Evolutionary conservation across 2,888 invertebrate species (phyloP), one percentile per base, ranked within the genome.

Genomic region (Conchocele bisecta): DNA sequence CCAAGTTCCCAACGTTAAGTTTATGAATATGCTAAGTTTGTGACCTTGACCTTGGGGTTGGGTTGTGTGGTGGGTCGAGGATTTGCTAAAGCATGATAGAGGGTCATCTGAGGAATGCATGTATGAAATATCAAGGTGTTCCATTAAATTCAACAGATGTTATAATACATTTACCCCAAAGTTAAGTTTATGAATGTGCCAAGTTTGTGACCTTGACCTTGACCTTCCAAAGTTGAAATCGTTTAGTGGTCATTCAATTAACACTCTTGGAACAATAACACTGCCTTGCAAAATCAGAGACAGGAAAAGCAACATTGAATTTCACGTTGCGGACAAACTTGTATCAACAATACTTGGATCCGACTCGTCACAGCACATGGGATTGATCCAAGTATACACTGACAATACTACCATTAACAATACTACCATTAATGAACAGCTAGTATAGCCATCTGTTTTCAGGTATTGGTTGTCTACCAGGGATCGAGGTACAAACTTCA

Each of bases 401-500:
- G 17, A 6, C 41, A 58, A 26, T 20, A 59, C n/a, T n/a, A n/a
- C n/a, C n/a, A n/a, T n/a, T n/a, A n/a, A n/a, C n/a, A n/a, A n/a
- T n/a, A n/a, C n/a, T 48, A 20, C 42, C 44, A 61, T 61, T 33
- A 33, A 48, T 9, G 22, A 48, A 22, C 48, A n/a, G n/a, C n/a
- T n/a, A 65, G 44, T 68, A 53, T 46, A 9, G n/a, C 20, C 39
- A 64, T 17, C 1, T 74, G 7, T 77, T 74, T 33, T 28, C 59
- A 29, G 70, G 73, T 3, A n/a, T 75, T 48, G 72, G 75, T 22
- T 75, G 54, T 31, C 15, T 75, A 11, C 68, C 75, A 11, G 59
- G 75, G 13, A n/a, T n/a, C n/a, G n/a, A 37, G 33, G 33, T 24
- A 51, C 51, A 5, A 24, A 7, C 73, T 78, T 3, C 59, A 68